Evolutionary conservation across 2,888 invertebrate species (phyloP).

Genomic region (Cabera pusaria): DNA sequence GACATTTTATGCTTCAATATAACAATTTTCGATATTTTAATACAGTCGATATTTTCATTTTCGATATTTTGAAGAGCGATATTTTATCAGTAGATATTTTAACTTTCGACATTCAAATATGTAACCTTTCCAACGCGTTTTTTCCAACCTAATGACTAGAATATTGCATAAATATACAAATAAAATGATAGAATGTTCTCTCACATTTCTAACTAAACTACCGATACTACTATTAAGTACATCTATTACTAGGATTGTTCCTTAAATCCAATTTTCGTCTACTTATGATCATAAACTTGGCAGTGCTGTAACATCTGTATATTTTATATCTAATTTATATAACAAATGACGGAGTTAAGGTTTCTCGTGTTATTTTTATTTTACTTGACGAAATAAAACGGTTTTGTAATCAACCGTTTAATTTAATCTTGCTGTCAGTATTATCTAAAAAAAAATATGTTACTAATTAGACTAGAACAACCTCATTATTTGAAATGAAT

Average conservation of each 20-base stretch:
- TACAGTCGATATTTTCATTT: too few relatives aligned
- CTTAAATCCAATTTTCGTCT: conserved; percentile 42
- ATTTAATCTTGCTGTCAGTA: conserved; percentile 8
- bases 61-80: too few relatives aligned
- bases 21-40: too few relatives aligned
- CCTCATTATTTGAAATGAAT: conserved; percentile 16
- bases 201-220: too few relatives aligned
- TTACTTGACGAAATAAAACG: not conserved
- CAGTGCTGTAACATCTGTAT: conserved; percentile 71
- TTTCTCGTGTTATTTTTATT: too few relatives aligned
- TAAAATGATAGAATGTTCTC: conserved; percentile 14
- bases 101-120: too few relatives aligned
- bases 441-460: conserved; percentile 16
- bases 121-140: too few relatives aligned
- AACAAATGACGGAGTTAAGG: conserved; percentile 38
- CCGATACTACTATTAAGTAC: too few relatives aligned
- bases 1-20: too few relatives aligned
- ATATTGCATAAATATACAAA: conserved; percentile 3
- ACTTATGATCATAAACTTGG: conserved; percentile 61
- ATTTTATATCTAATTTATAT: conserved; percentile 39
- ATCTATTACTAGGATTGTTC: conserved; percentile 41
- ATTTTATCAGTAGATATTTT: too few relatives aligned
- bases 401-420: too few relatives aligned
- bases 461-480: conserved; percentile 28
- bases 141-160: too few relatives aligned